phyloP scores from a whole-genome alignment of 64 coral and sea anemone species.

The Montipora foliosa region DNA sequence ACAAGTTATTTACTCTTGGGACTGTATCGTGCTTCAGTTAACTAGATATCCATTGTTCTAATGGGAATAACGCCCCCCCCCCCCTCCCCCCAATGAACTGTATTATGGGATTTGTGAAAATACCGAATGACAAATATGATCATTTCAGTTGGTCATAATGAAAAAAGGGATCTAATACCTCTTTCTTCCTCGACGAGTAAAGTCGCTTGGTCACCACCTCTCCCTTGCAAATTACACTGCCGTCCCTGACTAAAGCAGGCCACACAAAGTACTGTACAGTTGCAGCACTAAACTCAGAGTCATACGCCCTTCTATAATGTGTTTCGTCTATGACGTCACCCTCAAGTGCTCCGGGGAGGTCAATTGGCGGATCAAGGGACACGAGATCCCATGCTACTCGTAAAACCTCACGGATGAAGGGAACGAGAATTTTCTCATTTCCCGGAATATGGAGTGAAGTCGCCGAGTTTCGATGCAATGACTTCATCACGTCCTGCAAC shows the following conservation, averaged over 20 bases:
- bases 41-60: no score
- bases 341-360: constrained; percentile 80
- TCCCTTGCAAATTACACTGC: constrained; percentile 78
- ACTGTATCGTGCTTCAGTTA: no score
- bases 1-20: no score
- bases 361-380: constrained; percentile 79
- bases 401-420: constrained; percentile 77
- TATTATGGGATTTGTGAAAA: no score
- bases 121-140: no score
- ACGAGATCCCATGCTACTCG: constrained; percentile 80
- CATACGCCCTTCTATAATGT: constrained; percentile 67
- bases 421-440: constrained; percentile 77
- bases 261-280: constrained; percentile 83
- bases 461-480: constrained; percentile 79
- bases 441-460: constrained; percentile 55
- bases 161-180: constrained; percentile 10
- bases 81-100: no score
- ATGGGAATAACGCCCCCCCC: no score
- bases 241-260: constrained; percentile 82
- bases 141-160: no score
- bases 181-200: constrained; percentile 29
- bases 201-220: constrained; percentile 79
- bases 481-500: constrained; percentile 75
- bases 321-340: constrained; percentile 85
- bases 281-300: constrained; percentile 88